A percentile compares a stretch with the other conserved stretches of the same genome.
phyloP scores from a whole-genome alignment of 2,888 invertebrate genomes.

The Cheilosia grossa region DNA sequence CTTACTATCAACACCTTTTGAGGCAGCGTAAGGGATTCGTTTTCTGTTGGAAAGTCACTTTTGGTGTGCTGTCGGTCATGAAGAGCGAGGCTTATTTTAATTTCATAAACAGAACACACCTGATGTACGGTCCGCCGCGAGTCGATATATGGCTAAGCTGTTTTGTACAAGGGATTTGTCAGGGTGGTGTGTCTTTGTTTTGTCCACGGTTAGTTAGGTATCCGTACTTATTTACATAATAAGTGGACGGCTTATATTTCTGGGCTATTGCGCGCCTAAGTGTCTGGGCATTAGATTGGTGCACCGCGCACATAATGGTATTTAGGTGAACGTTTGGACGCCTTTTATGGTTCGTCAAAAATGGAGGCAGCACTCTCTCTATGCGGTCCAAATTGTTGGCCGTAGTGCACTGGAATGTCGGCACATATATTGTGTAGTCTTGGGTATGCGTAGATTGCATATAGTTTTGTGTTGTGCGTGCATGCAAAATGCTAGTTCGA shows the following conservation, averaged over 20 bases:
- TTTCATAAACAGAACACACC: conserved; percentile 1
- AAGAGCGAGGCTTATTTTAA: background rate
- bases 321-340: conserved; percentile 55
- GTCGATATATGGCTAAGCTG: conserved; percentile 5
- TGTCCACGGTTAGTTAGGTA: background rate
- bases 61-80: background rate
- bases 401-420: no score
- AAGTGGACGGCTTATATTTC: conserved; percentile 38
- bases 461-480: no score
- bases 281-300: conserved; percentile 42
- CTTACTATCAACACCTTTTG: conserved; percentile 39
- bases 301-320: conserved; percentile 38
- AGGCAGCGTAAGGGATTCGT: conserved; percentile 22
- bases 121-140: background rate
- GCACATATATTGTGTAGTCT: no score
- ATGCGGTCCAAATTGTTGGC: no score
- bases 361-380: background rate
- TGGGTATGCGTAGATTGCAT: no score
- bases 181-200: conserved; percentile 6
- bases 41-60: conserved; percentile 25
- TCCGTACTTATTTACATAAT: conserved; percentile 16
- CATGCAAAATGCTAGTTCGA: no score
- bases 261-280: conserved; percentile 56
- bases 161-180: conserved; percentile 40
- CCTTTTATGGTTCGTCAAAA: conserved; percentile 51